Evolutionary conservation across 2,888 invertebrate species (phyloP).

Genomic region (Ochropleura leucogaster): DNA sequence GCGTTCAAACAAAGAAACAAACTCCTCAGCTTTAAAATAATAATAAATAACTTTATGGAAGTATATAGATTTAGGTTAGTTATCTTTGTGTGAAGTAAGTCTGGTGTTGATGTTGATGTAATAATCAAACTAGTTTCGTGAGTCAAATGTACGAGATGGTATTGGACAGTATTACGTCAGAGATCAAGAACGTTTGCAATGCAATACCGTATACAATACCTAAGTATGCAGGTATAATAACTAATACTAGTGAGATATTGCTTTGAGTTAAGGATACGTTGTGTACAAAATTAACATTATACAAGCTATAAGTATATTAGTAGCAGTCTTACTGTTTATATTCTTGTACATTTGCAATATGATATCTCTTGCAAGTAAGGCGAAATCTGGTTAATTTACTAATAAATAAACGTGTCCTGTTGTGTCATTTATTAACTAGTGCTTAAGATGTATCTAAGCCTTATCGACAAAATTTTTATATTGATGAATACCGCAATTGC

Average conservation of each 20-base stretch:
- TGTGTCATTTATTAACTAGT: background rate
- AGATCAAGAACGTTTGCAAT: background rate
- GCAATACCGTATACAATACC: background rate
- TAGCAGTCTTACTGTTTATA: background rate
- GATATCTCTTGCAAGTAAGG: background rate
- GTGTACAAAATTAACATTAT: too few species aligned
- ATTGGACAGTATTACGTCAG: background rate
- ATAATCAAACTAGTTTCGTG: background rate
- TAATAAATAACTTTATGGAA: too few species aligned
- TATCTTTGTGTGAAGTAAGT: background rate
- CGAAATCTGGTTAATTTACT: background rate
- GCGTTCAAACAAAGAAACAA: too few species aligned
- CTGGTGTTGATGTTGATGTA: background rate
- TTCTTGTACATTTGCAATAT: background rate
- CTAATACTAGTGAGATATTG: background rate
- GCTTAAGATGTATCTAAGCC: too few species aligned
- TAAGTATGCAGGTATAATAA: background rate
- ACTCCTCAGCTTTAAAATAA: too few species aligned
- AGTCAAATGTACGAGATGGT: background rate
- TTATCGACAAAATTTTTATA: background rate
- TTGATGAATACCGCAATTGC: background rate
- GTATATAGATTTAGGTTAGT: too few species aligned
- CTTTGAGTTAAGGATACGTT: conserved; percentile 16
- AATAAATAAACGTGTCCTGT: background rate
- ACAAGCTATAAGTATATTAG: background rate